These are phyloP conservation scores for Girardia tigrina DNA, from an alignment of 2,888 invertebrate species.

Conservation along the genomic window DNA sequence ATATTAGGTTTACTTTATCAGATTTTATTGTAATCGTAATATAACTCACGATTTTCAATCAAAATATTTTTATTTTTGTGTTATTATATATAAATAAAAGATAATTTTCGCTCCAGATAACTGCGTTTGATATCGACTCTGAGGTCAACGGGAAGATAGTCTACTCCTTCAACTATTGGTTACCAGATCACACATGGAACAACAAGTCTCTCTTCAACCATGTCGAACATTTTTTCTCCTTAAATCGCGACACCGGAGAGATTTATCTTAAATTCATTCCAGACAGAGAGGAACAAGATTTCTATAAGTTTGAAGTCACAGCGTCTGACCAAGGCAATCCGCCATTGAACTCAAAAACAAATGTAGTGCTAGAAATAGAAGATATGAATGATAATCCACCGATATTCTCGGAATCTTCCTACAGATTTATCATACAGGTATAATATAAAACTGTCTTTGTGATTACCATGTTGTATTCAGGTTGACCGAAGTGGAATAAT, in stretches of 20 bases:
- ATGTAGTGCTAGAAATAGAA: constrained; percentile 26
- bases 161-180: neutral
- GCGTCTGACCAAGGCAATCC: constrained; percentile 24
- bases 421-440: neutral
- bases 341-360: neutral
- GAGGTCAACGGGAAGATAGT: neutral
- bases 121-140: neutral
- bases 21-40: no score
- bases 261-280: neutral
- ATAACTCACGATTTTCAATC: no score
- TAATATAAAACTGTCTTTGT: neutral
- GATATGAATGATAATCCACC: constrained; percentile 33
- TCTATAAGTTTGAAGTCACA: neutral
- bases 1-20: no score
- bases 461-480: neutral
- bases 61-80: no score
- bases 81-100: no score
- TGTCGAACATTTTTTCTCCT: neutral
- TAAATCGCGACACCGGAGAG: neutral
- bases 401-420: neutral
- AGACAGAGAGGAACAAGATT: neutral
- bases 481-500: neutral
- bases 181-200: neutral
- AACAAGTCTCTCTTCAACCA: neutral
- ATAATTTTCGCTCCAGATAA: neutral